Evolutionary conservation across 2,888 invertebrate species (phyloP).

Genomic region (Sinohyriopsis cumingii): DNA sequence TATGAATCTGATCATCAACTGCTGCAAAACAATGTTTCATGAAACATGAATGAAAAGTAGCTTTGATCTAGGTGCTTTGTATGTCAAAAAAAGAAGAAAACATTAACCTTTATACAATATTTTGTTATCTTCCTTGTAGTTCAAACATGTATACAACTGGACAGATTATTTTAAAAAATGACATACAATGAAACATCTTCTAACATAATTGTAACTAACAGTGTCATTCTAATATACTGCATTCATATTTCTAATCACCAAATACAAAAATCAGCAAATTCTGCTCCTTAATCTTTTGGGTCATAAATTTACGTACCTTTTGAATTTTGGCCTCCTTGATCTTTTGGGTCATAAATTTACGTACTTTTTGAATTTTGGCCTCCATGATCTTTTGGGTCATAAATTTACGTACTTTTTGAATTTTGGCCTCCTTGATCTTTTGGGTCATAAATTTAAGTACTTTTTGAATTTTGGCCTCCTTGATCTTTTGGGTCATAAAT

Average conservation of each 20-base stretch:
- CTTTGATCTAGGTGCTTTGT: too few species aligned
- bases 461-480: slow-evolving; percentile 92
- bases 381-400: slow-evolving; percentile 97
- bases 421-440: slow-evolving; percentile 95
- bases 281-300: slow-evolving; percentile 94
- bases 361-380: slow-evolving; percentile 87
- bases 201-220: too few species aligned
- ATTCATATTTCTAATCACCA: neutral
- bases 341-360: slow-evolving; percentile 88
- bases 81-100: too few species aligned
- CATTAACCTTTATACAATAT: too few species aligned
- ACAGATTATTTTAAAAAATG: too few species aligned
- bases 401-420: slow-evolving; percentile 81
- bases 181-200: too few species aligned
- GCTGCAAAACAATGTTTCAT: too few species aligned
- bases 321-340: slow-evolving; percentile 96
- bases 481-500: slow-evolving; percentile 95
- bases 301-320: slow-evolving; percentile 82
- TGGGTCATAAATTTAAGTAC: slow-evolving; percentile 85
- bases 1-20: too few species aligned
- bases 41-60: too few species aligned
- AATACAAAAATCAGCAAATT: slow-evolving; percentile 71
- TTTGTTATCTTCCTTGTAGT: too few species aligned
- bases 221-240: too few species aligned
- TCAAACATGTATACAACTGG: too few species aligned